These are phyloP conservation scores for Moxostoma hubbsi DNA, from an alignment of 2,797 vertebrate species.

Conservation along the genomic window DNA sequence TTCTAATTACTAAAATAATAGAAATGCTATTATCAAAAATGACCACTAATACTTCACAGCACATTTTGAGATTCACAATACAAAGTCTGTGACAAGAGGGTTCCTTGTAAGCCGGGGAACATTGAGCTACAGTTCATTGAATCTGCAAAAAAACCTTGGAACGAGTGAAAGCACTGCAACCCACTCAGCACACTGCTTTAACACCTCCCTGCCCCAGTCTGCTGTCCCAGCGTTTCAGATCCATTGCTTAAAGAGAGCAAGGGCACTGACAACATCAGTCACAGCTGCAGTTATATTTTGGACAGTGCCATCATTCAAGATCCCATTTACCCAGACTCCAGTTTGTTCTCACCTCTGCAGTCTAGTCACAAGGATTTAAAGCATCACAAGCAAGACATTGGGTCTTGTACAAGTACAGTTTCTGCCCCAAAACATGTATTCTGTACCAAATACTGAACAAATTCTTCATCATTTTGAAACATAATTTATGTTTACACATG, in stretches of 20 bases:
- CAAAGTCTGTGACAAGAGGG: not conserved
- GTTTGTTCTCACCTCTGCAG: conserved; percentile 20
- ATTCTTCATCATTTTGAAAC: no score
- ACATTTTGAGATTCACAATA: not conserved
- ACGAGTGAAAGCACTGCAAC: not conserved
- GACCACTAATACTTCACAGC: conserved; percentile 4
- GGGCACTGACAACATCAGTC: conserved; percentile 12
- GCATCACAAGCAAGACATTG: not conserved
- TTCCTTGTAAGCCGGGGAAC: not conserved
- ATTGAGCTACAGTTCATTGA: not conserved
- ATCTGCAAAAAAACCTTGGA: not conserved
- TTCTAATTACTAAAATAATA: not conserved
- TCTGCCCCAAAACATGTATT: not conserved
- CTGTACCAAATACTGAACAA: no score
- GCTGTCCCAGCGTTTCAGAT: not conserved
- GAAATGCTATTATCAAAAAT: conserved; percentile 1
- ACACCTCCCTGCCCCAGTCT: conserved; percentile 20
- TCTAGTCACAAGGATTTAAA: conserved; percentile 1
- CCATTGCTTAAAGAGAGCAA: not conserved
- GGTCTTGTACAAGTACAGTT: not conserved
- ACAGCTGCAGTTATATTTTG: conserved; percentile 16
- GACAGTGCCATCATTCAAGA: conserved; percentile 39
- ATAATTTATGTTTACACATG: no score
- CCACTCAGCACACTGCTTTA: conserved; percentile 6
- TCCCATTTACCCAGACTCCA: conserved; percentile 1